These are phyloP conservation scores for Pavo muticus DNA, from an alignment of 2,113 vertebrate genomes.

Conservation along the genomic window DNA sequence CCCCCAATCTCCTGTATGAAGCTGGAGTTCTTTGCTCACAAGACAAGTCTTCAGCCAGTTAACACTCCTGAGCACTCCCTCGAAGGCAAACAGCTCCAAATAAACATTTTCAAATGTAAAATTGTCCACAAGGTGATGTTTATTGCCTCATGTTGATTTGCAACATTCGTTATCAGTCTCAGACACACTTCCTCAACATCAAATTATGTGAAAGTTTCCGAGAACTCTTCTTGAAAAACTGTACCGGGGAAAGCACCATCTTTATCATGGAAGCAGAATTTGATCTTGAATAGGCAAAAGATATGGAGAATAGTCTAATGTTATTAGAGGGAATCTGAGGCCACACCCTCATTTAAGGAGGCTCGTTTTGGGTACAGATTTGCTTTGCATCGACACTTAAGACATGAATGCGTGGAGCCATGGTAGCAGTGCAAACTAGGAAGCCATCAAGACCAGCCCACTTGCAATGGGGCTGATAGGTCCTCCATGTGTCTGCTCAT, in stretches of 20 bases:
- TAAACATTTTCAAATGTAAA: too few relatives aligned
- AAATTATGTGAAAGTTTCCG: background rate
- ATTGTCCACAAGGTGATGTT: too few relatives aligned
- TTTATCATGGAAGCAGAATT: background rate
- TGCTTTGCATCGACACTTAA: background rate
- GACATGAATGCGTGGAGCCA: background rate
- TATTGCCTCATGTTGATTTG: too few relatives aligned
- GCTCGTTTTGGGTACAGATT: background rate
- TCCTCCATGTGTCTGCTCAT: background rate
- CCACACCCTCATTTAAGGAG: background rate
- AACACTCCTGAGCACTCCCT: too few relatives aligned
- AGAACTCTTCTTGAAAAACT: background rate
- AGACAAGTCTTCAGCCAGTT: too few relatives aligned
- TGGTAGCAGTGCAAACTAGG: background rate
- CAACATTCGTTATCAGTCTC: too few relatives aligned
- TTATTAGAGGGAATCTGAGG: background rate
- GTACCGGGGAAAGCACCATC: background rate
- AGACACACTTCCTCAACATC: background rate
- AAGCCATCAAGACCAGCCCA: background rate
- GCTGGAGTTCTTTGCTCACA: too few relatives aligned
- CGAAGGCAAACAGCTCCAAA: too few relatives aligned
- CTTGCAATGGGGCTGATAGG: background rate
- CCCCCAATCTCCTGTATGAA: too few relatives aligned
- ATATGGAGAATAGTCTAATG: background rate
- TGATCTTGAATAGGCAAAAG: background rate